Base-by-base conservation (phyloP, 2,113 vertebrate species). In the Paraplagusia blochii region DNA sequence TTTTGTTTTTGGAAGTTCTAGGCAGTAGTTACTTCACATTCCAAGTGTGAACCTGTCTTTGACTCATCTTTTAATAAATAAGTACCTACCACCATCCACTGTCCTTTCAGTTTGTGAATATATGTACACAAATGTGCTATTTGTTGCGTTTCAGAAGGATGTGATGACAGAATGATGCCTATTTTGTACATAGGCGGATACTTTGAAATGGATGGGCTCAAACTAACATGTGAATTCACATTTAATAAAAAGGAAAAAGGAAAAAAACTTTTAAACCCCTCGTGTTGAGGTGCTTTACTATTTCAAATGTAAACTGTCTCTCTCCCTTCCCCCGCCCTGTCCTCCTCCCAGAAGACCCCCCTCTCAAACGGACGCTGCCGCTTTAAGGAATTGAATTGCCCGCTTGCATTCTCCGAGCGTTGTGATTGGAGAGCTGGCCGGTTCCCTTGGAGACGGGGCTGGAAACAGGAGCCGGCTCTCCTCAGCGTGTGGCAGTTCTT, bases 41-140 rank as follows among this genome's bases (percentile, higher is more conserved):
- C 88, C 88, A 87, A 85, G 87, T 91, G 88, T 89, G 88, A 89
- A 90, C 76, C 83, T 89, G 80, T 88, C 83, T 90, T 85, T 86
- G 90, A 92, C 88, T 90, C 88, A 88, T 91, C 86, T 90, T 90
- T 91, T 87, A 91, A 91, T 91, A 92, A 92, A 92, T 86, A 89
- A 89, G 87, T 91, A 91, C 88, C 85, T 90, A 89, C 85, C 88
- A 91, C 88, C 87, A 85, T 87, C 75, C 62, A 81, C 85, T 85
- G 85, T 89, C 82, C 78, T 88, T 88, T 85, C 82, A 81, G 77
- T 90, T 90, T 92, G 85, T 92, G 81, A 88, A 85, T 87, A 81
- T 82, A 76, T 85, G 82, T 88, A 83, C 81, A 86, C 83, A 86
- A 48, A 82, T 85, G 71, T 87, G 80, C 82, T 84, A 71, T 79